Percentiles rank a stretch among this genome's conserved stretches.
phyloP scores from a whole-genome alignment of 1,140 invertebrate genomes.

The Tetragonula clypearis region DNA sequence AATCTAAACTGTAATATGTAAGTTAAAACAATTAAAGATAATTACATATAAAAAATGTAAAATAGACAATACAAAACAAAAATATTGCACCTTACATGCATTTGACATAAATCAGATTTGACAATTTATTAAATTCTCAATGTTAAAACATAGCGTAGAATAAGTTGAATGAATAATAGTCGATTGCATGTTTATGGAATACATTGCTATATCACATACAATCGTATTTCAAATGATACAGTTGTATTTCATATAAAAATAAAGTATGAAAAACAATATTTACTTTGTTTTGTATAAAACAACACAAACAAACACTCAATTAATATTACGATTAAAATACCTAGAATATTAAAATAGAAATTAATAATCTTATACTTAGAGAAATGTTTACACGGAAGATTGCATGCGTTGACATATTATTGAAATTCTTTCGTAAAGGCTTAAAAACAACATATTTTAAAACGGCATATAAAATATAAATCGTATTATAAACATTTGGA shows the following conservation, averaged over 20 bases:
- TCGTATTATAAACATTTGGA: slow-evolving; percentile 34
- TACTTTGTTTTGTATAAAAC: neutral
- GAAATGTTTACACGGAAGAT: slow-evolving; percentile 17
- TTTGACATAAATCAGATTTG: neutral
- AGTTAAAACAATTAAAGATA: neutral
- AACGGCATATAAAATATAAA: slow-evolving; percentile 6
- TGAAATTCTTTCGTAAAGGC: neutral
- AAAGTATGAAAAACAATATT: neutral
- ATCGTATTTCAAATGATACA: slow-evolving; percentile 1
- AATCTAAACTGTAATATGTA: neutral
- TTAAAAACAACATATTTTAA: neutral
- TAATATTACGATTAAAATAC: slow-evolving; percentile 5
- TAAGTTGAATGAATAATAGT: neutral
- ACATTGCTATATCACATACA: slow-evolving; percentile 29
- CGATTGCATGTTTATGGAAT: slow-evolving; percentile 19
- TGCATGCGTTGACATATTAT: slow-evolving; percentile 17
- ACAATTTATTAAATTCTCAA: slow-evolving; percentile 13
- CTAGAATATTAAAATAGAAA: neutral
- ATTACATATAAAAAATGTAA: neutral
- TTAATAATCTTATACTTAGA: neutral
- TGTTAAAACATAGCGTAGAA: neutral
- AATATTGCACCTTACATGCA: neutral
- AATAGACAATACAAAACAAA: neutral
- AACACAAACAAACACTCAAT: slow-evolving; percentile 17
- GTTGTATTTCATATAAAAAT: slow-evolving; percentile 4